These are phyloP conservation scores for Neogale vison DNA, from an alignment of 2,113 vertebrate genomes.

Conservation along the genomic window DNA sequence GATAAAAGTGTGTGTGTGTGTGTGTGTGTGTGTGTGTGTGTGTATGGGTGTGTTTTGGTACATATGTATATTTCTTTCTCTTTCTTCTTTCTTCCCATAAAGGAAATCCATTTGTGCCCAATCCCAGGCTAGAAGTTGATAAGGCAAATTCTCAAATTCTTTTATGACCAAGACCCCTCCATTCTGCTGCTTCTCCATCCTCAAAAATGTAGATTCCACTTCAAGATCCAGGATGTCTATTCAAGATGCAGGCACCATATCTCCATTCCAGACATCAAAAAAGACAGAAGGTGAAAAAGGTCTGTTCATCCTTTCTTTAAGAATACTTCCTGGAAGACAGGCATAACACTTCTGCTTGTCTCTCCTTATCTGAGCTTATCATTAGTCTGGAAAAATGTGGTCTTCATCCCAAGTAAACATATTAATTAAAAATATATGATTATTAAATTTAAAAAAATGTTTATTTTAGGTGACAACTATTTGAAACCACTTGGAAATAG, in stretches of 20 bases:
- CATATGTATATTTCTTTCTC: background rate
- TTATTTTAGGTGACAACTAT: background rate
- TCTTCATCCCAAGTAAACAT: background rate
- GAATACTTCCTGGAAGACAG: background rate
- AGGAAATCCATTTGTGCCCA: background rate
- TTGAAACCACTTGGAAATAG: constrained; percentile 30
- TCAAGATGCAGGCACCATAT: fast-evolving
- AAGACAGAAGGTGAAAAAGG: background rate
- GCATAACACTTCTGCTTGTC: background rate
- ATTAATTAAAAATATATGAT: background rate
- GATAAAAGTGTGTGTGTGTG: background rate
- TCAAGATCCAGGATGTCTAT: background rate
- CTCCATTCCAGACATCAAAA: background rate
- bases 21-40: background rate
- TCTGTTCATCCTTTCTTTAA: background rate
- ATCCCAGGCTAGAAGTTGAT: background rate
- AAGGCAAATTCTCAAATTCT: background rate
- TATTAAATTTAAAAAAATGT: background rate
- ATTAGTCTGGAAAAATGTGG: background rate
- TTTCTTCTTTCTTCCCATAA: background rate
- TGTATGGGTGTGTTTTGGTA: background rate
- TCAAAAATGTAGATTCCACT: background rate
- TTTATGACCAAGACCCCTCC: background rate
- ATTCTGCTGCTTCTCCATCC: background rate
- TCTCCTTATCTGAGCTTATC: background rate